Evolutionary conservation across 2,888 invertebrate species (phyloP).

Genomic region (Trileptium ribeirensis): DNA sequence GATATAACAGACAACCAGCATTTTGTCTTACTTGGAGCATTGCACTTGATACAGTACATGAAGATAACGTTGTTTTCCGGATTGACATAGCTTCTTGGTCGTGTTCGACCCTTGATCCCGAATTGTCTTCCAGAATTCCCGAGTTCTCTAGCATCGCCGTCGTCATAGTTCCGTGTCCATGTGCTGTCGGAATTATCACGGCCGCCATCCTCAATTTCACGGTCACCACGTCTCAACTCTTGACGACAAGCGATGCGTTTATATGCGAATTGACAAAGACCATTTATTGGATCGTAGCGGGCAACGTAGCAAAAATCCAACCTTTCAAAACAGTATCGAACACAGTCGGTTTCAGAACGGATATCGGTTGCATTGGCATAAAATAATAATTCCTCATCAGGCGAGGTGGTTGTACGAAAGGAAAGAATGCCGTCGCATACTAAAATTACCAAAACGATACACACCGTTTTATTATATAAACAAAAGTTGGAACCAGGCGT

Average conservation of each 20-base stretch:
- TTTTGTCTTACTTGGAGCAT: too few relatives aligned
- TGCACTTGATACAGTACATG: neutral
- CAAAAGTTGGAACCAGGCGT: too few relatives aligned
- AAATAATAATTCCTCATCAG: neutral
- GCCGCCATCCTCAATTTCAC: too few relatives aligned
- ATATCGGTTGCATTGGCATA: neutral
- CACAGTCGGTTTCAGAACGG: neutral
- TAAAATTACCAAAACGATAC: neutral
- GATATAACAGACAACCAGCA: too few relatives aligned
- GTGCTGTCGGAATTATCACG: too few relatives aligned
- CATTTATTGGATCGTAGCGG: neutral
- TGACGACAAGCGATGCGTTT: neutral
- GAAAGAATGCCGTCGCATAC: neutral
- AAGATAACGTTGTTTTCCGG: too few relatives aligned
- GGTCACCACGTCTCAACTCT: too few relatives aligned
- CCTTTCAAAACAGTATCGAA: slow-evolving; percentile 1
- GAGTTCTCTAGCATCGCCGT: too few relatives aligned
- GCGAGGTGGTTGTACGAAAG: neutral
- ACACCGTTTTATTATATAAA: neutral
- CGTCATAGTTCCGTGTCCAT: too few relatives aligned
- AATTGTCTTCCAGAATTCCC: too few relatives aligned
- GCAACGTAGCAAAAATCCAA: slow-evolving; percentile 14
- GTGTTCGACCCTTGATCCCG: too few relatives aligned
- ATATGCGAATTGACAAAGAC: neutral
- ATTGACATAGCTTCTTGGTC: too few relatives aligned